These are phyloP conservation scores for Hafferia zeledoni DNA, from an alignment of 2,797 vertebrate genomes.

Conservation along the genomic window DNA sequence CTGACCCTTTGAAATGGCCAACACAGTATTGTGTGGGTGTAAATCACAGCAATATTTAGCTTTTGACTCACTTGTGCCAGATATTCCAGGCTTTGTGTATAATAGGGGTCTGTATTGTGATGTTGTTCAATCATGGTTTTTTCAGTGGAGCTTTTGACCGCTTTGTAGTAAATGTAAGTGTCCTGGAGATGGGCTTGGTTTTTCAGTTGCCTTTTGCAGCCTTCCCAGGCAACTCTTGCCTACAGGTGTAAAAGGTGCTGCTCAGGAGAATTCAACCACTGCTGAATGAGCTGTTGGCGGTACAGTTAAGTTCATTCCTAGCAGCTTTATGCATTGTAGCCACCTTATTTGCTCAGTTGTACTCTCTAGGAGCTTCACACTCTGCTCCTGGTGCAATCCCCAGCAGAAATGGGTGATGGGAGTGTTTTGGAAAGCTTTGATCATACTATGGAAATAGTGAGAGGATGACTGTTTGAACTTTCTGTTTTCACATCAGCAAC, in stretches of 20 bases:
- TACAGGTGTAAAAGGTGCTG: neutral
- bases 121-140: rapidly evolving
- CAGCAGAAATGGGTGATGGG: neutral
- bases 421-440: neutral
- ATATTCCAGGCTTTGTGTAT: rapidly evolving
- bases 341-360: neutral
- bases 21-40: rapidly evolving
- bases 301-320: neutral
- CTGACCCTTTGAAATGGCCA: neutral
- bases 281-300: neutral
- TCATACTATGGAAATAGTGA: neutral
- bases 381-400: neutral
- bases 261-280: neutral
- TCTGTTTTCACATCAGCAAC: neutral
- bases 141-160: neutral
- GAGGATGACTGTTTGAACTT: neutral
- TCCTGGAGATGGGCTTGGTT: neutral
- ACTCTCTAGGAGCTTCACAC: neutral
- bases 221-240: neutral
- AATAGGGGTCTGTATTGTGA: neutral
- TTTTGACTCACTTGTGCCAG: neutral
- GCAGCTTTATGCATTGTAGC: neutral
- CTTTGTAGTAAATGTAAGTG: neutral
- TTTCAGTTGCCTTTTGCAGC: neutral
- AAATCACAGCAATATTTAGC: rapidly evolving